phyloP scores from a whole-genome alignment of 2,797 vertebrate species.

The Artibeus lituratus region DNA sequence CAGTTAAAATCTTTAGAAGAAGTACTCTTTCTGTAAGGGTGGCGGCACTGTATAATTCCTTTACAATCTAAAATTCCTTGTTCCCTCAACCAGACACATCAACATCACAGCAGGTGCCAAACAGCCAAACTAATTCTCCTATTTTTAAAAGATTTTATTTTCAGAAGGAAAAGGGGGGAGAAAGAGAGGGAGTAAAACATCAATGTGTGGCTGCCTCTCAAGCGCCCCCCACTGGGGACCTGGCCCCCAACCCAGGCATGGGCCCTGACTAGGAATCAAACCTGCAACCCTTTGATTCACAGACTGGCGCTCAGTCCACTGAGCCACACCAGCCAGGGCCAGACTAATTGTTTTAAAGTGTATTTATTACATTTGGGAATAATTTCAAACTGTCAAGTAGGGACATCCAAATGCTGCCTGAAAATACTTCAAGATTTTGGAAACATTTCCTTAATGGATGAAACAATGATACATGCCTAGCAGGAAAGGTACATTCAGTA shows the following conservation, averaged over 20 bases:
- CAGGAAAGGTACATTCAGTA: neutral
- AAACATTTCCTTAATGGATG: neutral
- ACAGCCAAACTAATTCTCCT: neutral
- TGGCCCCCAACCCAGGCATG: too few species aligned
- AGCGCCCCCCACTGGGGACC: too few species aligned
- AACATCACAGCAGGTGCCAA: neutral
- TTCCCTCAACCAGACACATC: neutral
- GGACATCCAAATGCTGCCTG: neutral
- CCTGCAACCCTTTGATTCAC: too few species aligned
- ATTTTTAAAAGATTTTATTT: too few species aligned
- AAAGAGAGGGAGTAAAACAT: too few species aligned
- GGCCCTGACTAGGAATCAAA: too few species aligned
- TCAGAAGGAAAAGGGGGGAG: too few species aligned
- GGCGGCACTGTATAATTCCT: neutral
- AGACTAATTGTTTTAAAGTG: neutral
- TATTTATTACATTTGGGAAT: neutral
- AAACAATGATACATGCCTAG: neutral
- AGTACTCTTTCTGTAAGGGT: neutral
- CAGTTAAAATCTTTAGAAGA: neutral
- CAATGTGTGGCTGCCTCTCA: too few species aligned
- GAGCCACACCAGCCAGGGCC: too few species aligned
- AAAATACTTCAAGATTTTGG: neutral
- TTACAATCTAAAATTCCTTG: neutral
- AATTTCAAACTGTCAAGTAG: neutral
- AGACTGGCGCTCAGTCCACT: too few species aligned